These are phyloP conservation scores for Okapia johnstoni DNA, from an alignment of 2,113 vertebrate genomes.

Conservation along the genomic window DNA sequence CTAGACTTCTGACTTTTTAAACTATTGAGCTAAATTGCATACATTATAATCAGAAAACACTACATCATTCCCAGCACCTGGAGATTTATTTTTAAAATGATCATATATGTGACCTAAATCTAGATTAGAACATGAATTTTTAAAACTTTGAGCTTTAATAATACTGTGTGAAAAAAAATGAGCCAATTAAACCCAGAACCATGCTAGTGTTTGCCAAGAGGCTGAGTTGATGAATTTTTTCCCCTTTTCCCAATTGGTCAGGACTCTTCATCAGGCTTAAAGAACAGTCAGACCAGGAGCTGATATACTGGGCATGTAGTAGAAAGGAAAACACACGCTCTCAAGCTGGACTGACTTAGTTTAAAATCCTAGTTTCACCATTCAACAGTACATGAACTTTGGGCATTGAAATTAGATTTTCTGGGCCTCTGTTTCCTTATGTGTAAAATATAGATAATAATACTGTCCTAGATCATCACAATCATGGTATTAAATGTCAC, in stretches of 20 bases:
- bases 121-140: neutral
- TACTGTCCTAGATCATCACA: neutral
- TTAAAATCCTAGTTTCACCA: neutral
- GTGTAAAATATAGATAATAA: neutral
- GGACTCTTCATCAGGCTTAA: neutral
- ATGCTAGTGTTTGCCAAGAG: neutral
- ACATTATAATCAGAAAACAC: neutral
- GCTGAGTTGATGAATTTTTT: neutral
- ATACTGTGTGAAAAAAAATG: neutral
- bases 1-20: neutral
- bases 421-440: neutral
- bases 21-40: neutral
- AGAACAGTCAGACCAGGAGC: neutral
- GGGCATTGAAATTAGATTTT: neutral
- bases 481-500: neutral
- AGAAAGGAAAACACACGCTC: neutral
- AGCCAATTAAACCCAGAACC: neutral
- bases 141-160: neutral
- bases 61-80: neutral
- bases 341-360: neutral
- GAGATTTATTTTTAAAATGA: neutral
- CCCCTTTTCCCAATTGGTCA: neutral
- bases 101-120: neutral
- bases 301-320: neutral
- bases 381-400: neutral